Evolutionary conservation across 2,888 invertebrate species (phyloP), one percentile per base, ranked within the genome.

Genomic region (Listrodromus nycthemerus): DNA sequence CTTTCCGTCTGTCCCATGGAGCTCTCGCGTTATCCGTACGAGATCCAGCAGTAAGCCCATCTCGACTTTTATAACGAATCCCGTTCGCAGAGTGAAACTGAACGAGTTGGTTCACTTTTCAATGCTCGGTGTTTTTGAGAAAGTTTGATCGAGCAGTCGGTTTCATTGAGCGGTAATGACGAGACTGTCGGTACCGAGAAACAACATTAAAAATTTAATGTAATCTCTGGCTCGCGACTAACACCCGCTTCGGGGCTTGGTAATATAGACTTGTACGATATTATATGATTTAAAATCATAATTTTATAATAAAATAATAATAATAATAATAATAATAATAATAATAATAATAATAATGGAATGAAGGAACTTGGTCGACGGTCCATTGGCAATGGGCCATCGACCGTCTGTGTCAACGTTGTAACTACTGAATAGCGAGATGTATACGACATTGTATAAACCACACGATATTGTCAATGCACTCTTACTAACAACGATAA

Each of bases 141-240:
- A 27, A n/a, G 27, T 30, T 30, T n/a, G n/a, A 16, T 2, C 13
- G 6, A 13, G 4, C 5, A 30, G 58, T 61, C 58, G 30, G 27
- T 30, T 61, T 61, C 58, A 61, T 27, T n/a, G 27, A 61, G 24
- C 6, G 55, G 24, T 6, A 7, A 1, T 1, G 10, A 61, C 27
- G 58, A 30, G 30, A 30, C 16, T 30, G 16, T 27, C 0, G 45
- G 27, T 58, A 61, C 58, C 66, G 30, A 58, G 19, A 8, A 19
- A 4, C 58, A 58, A 45, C 45, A 69, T 69, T 45, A 67, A 21
- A 58, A 77, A 67, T 41, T 45, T 24, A 77, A 45, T 77, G 69
- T 69, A 48, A 77, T 77, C 58, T 77, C 41, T 69, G 67, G 27
- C 21, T 30, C 13, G 41, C 48, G 30, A 41, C 5, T 65, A 41